A percentile compares a stretch with the other conserved stretches of the same genome.
phyloP scores from a whole-genome alignment of 2,113 vertebrate species.

The Cyprinodon variegatus region DNA sequence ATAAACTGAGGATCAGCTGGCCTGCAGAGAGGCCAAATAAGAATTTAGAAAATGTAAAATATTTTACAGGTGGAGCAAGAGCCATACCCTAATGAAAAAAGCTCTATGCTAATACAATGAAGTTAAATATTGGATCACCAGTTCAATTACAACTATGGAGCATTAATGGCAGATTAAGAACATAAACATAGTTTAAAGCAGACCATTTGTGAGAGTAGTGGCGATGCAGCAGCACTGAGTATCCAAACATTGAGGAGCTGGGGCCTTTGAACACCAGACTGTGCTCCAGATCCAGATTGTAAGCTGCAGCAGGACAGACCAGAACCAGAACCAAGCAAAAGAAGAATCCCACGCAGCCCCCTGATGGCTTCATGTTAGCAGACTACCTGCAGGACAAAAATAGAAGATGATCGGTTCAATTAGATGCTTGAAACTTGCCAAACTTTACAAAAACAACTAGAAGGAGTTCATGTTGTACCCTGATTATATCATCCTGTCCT shows the following conservation, averaged over 20 bases:
- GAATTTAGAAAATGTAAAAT: not conserved
- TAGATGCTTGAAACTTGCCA: not conserved
- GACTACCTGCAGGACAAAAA: conserved; percentile 25
- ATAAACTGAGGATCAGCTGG: no score
- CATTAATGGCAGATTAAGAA: not conserved
- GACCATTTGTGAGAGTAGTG: conserved; percentile 83
- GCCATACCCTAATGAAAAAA: not conserved
- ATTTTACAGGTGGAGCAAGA: not conserved
- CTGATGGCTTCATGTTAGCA: conserved; percentile 35
- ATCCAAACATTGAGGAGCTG: conserved; percentile 87
- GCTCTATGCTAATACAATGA: not conserved
- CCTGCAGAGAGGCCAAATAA: no score
- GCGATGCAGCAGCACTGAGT: conserved; percentile 89
- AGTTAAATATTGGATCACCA: not conserved
- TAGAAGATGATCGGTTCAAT: not conserved
- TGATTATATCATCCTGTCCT: not conserved
- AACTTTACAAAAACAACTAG: not conserved
- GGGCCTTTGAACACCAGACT: conserved; percentile 81
- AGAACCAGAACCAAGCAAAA: conserved; percentile 13
- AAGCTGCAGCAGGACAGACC: conserved; percentile 62
- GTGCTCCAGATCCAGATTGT: conserved; percentile 86
- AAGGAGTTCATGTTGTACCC: no score
- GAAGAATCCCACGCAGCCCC: not conserved
- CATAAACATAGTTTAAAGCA: not conserved
- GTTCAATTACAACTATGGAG: not conserved